These are phyloP conservation scores for Nephrotoma appendiculata DNA, from an alignment of 2,888 invertebrate species.

Conservation along the genomic window DNA sequence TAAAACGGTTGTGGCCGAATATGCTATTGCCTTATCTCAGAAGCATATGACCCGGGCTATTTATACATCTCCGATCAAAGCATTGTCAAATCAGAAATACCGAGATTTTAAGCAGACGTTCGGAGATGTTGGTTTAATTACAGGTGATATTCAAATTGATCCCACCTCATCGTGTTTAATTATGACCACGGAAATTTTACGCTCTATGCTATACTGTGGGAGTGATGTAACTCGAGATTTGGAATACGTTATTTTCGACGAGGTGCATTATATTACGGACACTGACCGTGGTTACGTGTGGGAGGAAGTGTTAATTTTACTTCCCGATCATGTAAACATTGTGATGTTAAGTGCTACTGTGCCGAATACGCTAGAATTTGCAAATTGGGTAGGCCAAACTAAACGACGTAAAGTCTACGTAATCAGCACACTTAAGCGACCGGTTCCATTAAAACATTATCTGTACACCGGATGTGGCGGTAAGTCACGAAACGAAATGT, in stretches of 20 bases:
- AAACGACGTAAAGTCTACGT: conserved; percentile 84
- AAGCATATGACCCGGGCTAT: conserved; percentile 84
- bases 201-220: conserved; percentile 93
- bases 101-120: conserved; percentile 90
- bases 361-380: conserved; percentile 92
- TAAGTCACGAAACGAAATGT: conserved; percentile 59
- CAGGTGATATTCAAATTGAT: conserved; percentile 93
- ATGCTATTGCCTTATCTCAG: conserved; percentile 91
- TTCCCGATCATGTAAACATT: conserved; percentile 89
- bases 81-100: conserved; percentile 97
- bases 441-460: conserved; percentile 91
- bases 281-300: conserved; percentile 96
- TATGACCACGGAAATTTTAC: conserved; percentile 98
- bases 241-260: conserved; percentile 98
- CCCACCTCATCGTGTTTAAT: conserved; percentile 87
- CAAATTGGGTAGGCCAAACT: conserved; percentile 81
- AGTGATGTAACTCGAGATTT: conserved; percentile 88
- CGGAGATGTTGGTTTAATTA: conserved; percentile 83
- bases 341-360: conserved; percentile 97
- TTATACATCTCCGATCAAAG: conserved; percentile 98
- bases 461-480: conserved; percentile 70
- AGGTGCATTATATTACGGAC: conserved; percentile 98
- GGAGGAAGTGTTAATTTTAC: conserved; percentile 94
- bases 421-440: conserved; percentile 82
- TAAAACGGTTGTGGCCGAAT: conserved; percentile 98